Evolutionary conservation across 2,113 vertebrate species (phyloP).

Genomic region (Catharus bicknelli): DNA sequence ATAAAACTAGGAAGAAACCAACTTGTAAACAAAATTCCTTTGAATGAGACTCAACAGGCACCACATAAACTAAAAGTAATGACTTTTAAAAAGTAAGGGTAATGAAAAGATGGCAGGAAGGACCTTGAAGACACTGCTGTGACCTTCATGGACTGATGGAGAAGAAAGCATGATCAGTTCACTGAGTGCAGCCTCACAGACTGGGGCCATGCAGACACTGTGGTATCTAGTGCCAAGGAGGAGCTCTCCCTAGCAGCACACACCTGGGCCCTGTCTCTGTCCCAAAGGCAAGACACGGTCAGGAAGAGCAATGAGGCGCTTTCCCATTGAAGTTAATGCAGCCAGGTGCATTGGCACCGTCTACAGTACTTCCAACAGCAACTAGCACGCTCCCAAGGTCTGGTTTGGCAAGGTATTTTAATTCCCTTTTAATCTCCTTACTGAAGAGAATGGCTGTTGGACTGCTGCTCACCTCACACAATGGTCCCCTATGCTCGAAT

Average conservation of each 20-base stretch:
- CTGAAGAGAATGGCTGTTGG: neutral
- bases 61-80: neutral
- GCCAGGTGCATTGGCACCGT: neutral
- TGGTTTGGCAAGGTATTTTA: neutral
- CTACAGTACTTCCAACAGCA: neutral
- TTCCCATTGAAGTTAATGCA: neutral
- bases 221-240: accelerated
- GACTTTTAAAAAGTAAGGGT: neutral
- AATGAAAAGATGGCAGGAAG: neutral
- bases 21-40: neutral
- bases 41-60: neutral
- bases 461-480: neutral
- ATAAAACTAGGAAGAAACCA: neutral
- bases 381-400: neutral
- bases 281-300: neutral
- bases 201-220: neutral
- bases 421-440: neutral
- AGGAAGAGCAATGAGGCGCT: neutral
- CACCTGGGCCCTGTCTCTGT: neutral
- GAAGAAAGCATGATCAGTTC: neutral
- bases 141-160: neutral
- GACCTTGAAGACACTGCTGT: neutral
- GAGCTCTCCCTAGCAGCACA: neutral
- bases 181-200: neutral
- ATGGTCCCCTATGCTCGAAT: neutral